phyloP scores from a whole-genome alignment of 2,888 invertebrate genomes.

The Camponotus fellah region DNA sequence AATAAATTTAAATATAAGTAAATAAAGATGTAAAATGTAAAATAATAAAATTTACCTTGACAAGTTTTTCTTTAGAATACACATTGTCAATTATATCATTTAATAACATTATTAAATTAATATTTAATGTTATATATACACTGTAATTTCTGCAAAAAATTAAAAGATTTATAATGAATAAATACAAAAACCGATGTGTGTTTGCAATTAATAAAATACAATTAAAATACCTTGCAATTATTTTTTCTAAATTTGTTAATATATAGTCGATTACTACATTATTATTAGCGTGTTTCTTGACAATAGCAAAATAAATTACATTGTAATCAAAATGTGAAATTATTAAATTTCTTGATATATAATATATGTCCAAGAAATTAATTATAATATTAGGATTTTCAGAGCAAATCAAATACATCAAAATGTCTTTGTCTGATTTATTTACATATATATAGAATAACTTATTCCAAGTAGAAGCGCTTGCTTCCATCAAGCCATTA shows the following conservation, averaged over 20 bases:
- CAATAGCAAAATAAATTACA: not conserved
- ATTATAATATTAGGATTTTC: slow-evolving; percentile 84
- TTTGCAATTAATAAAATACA: not conserved
- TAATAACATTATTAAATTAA: not conserved
- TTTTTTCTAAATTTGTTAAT: slow-evolving; percentile 24
- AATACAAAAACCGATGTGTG: not conserved
- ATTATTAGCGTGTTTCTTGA: not conserved
- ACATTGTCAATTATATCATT: not conserved
- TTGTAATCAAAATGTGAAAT: not conserved
- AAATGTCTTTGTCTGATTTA: slow-evolving; percentile 67
- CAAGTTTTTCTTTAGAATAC: not conserved
- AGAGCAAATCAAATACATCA: slow-evolving; percentile 86
- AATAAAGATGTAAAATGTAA: not conserved
- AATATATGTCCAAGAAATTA: slow-evolving; percentile 58
- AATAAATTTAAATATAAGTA: not conserved
- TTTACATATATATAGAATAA: slow-evolving; percentile 47
- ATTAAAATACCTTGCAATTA: slow-evolving; percentile 35
- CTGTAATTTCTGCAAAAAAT: not conserved
- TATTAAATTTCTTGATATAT: slow-evolving; percentile 13
- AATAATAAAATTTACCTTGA: slow-evolving; percentile 29
- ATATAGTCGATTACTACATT: slow-evolving; percentile 35
- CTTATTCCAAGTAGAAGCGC: slow-evolving; percentile 67
- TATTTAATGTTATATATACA: too few relatives aligned
- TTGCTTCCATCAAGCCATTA: slow-evolving; percentile 82
- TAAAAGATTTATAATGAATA: slow-evolving; percentile 2